Percentiles rank a stretch among this genome's conserved stretches.
These are phyloP conservation scores for Prorops nasuta DNA, from an alignment of 1,140 invertebrate species.

Conservation along the genomic window DNA sequence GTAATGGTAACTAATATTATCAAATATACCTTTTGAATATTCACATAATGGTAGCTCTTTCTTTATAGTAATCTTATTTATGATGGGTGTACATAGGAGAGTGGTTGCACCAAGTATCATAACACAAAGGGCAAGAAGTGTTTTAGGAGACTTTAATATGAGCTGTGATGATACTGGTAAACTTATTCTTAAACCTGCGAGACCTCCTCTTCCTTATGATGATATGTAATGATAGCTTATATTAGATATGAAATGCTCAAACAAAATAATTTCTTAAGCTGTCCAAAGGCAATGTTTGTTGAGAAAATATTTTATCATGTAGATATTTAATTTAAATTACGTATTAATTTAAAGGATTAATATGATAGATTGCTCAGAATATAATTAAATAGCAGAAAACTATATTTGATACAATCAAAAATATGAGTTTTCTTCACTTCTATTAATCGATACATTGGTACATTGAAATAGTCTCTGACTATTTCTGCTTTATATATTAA, in stretches of 20 bases:
- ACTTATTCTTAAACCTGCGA: conserved; percentile 77
- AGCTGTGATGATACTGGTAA: conserved; percentile 96
- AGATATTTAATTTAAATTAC: neutral
- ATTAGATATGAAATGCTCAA: conserved; percentile 23
- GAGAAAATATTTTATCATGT: conserved; percentile 1
- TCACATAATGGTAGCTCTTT: conserved; percentile 13
- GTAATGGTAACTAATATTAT: conserved; percentile 49
- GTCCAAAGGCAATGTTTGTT: neutral
- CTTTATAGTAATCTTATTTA: conserved; percentile 79
- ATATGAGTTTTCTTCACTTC: no score
- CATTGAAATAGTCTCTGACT: no score
- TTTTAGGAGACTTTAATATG: conserved; percentile 95
- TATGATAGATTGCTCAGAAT: conserved; percentile 1
- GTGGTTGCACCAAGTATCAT: conserved; percentile 97
- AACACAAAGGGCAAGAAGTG: conserved; percentile 81
- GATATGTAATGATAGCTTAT: no score
- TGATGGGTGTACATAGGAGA: conserved; percentile 89
- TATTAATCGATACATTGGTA: no score
- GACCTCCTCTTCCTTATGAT: conserved; percentile 51
- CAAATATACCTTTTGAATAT: neutral
- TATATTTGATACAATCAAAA: neutral
- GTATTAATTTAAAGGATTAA: neutral
- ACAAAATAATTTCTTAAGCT: neutral
- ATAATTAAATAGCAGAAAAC: neutral
- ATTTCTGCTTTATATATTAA: no score